Evolutionary conservation across 2,888 invertebrate species (phyloP), one percentile per base, ranked within the genome.

Genomic region (Thecophora atra): DNA sequence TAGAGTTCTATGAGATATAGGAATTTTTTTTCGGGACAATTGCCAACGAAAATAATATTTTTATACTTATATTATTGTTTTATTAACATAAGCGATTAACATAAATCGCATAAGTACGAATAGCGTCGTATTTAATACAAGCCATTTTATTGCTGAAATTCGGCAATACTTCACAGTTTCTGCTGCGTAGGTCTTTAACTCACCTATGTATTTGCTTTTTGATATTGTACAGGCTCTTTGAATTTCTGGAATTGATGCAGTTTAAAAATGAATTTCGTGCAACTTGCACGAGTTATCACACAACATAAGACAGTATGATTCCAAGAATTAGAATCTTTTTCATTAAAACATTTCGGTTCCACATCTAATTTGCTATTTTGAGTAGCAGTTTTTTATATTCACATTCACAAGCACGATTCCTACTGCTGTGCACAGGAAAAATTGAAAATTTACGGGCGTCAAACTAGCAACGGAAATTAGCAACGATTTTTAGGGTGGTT

Each of bases 221-320:
- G 8, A 15, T 24, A 19, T 37, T 67, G 8, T n/a, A 21, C 19
- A 8, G 19, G 42, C 7, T 68, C 54, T 13, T 37, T 30, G 11
- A 19, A 54, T 30, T 37, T 54, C 15, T 24, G 37, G n/a, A 37
- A 56, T 21, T 51, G 13, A 44, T 17, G 24, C 56, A 26, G 58
- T 21, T 68, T 68, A 44, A 68, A 54, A 67, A 54, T 37, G 54
- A 52, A 52, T 54, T n/a, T n/a, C n/a, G n/a, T n/a, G n/a, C n/a
- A n/a, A n/a, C n/a, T n/a, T 37, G 28, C 37, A 67, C 8, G 54
- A 67, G 1, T 37, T 15, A 44, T 64, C 21, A 21, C 67, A 68
- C 8, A 56, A 47, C 15, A 21, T 26, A 68, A 58, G 28, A 58
- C 26, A 24, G 28, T 11, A 15, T 24, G 26, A 58, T 58, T 58